These are phyloP conservation scores for Chrysotoxum bicinctum DNA, from an alignment of 2,888 invertebrate species.

Conservation along the genomic window DNA sequence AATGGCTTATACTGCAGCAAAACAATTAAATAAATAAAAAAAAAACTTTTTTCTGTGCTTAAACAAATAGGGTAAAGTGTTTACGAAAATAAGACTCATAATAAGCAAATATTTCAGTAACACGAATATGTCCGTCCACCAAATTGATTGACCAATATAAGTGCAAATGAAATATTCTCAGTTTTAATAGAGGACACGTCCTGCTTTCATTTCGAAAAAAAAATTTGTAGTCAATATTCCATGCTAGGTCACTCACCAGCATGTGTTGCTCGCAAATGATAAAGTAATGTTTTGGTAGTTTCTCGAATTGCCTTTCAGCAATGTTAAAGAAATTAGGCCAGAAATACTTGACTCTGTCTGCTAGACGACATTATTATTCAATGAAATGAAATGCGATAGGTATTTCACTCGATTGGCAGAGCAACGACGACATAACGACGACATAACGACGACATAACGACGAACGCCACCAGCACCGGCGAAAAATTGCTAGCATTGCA, in stretches of 20 bases:
- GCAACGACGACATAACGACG: background rate
- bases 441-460: background rate
- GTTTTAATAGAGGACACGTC: constrained; percentile 41
- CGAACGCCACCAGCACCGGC: constrained; percentile 2
- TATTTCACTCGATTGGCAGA: constrained; percentile 5
- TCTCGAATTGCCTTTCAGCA: constrained; percentile 37
- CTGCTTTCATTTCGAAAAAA: constrained; percentile 28
- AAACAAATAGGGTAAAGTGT: background rate
- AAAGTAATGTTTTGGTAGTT: background rate
- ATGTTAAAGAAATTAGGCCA: constrained; percentile 31
- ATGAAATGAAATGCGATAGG: constrained; percentile 56
- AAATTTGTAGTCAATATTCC: background rate
- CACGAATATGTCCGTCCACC: background rate
- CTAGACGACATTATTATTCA: constrained; percentile 16
- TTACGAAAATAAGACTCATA: background rate
- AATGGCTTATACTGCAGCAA: background rate
- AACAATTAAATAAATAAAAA: background rate
- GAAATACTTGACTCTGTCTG: background rate
- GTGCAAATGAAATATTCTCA: constrained; percentile 5
- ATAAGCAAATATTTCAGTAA: constrained; percentile 14
- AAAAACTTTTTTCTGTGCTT: background rate
- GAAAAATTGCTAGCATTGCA: constrained; percentile 22
- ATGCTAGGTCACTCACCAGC: background rate
- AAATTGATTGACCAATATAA: constrained; percentile 4
- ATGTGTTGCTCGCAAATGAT: background rate